Percentiles rank a stretch among this genome's conserved stretches.
Conservation (phyloP, 2,888 invertebrate species). For the Stenolophus ochropezus region DNA sequence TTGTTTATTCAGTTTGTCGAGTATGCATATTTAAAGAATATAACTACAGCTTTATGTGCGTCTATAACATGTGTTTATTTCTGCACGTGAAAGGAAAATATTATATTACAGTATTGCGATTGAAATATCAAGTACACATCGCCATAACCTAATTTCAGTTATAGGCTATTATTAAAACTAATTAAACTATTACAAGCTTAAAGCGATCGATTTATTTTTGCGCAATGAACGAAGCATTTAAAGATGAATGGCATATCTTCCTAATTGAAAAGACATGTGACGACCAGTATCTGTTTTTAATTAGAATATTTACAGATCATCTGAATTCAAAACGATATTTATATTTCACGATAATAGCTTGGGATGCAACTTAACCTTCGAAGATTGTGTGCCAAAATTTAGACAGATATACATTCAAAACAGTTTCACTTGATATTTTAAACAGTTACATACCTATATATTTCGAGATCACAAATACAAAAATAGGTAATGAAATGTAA, state of each 20-base stretch:
- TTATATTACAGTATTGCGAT: neutral
- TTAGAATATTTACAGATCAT: neutral
- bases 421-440: constrained; percentile 54
- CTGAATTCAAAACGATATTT: constrained; percentile 6
- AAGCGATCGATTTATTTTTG: too few species aligned
- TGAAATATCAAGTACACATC: neutral
- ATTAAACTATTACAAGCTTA: too few species aligned
- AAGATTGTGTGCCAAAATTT: constrained; percentile 43
- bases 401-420: constrained; percentile 35
- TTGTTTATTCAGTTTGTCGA: neutral
- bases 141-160: neutral
- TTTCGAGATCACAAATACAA: constrained; percentile 19
- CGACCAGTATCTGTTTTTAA: neutral
- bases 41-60: neutral
- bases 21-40: constrained; percentile 25
- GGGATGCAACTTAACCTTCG: constrained; percentile 44
- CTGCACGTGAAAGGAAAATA: neutral
- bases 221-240: neutral
- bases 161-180: neutral
- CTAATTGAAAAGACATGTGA: neutral
- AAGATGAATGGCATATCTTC: neutral
- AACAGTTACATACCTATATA: constrained; percentile 35
- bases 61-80: neutral
- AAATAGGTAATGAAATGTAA: constrained; percentile 28
- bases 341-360: constrained; percentile 6